Evolutionary conservation across 2,113 vertebrate genomes (phyloP).

Genomic region (Mystacornis crossleyi): DNA sequence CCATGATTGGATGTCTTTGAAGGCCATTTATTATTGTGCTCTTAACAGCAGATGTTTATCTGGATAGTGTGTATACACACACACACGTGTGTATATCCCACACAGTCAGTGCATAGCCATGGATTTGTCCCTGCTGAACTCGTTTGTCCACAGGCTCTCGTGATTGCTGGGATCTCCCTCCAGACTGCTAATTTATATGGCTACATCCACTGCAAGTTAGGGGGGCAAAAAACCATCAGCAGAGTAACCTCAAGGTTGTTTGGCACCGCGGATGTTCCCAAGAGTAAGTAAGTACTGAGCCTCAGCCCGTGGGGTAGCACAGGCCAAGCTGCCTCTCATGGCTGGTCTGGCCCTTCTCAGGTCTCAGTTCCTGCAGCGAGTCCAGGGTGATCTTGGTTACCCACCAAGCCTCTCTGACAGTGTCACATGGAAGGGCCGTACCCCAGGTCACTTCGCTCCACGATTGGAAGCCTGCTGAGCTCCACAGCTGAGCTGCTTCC

Average conservation of each 20-base stretch:
- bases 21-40: background rate
- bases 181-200: slow-evolving; percentile 87
- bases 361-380: background rate
- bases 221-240: slow-evolving; percentile 66
- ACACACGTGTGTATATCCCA: fast-evolving
- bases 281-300: slow-evolving; percentile 78
- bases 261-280: slow-evolving; percentile 74
- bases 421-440: fast-evolving
- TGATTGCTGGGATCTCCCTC: slow-evolving; percentile 85
- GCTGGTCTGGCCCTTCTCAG: background rate
- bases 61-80: too few species aligned
- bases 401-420: background rate
- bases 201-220: slow-evolving; percentile 85
- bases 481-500: background rate
- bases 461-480: background rate
- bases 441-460: background rate
- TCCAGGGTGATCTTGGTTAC: background rate
- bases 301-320: background rate
- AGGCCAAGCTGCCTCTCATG: fast-evolving
- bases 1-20: background rate
- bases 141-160: slow-evolving; percentile 76
- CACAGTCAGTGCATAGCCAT: fast-evolving
- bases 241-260: slow-evolving; percentile 64
- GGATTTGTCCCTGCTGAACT: background rate
- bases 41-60: background rate